Percentiles rank a stretch among this genome's conserved stretches.
These are phyloP conservation scores for Xiphorhynchus elegans DNA, from an alignment of 2,113 vertebrate genomes.

Conservation along the genomic window DNA sequence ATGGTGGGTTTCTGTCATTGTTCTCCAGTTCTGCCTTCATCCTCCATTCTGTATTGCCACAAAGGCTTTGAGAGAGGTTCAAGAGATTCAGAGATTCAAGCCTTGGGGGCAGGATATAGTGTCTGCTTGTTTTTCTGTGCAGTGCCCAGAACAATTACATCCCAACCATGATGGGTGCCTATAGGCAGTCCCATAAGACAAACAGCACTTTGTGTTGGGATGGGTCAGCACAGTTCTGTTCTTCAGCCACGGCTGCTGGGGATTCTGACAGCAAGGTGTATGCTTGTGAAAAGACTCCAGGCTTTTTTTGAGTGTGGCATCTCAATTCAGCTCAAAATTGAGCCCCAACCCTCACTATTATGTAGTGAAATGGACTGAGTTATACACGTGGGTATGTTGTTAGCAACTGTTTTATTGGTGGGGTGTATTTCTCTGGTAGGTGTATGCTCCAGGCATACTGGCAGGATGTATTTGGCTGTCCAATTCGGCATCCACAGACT, in stretches of 20 bases:
- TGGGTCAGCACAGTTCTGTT: background rate
- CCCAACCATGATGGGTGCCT: fast-evolving
- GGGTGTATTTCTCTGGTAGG: background rate
- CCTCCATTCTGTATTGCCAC: background rate
- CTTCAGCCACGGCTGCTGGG: background rate
- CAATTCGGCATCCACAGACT: constrained; percentile 5
- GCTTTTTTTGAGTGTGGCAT: background rate
- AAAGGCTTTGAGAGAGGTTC: background rate
- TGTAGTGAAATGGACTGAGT: background rate
- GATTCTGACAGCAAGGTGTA: background rate
- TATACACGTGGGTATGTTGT: background rate
- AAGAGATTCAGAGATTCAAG: background rate
- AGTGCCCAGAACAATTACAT: background rate
- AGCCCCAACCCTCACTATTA: background rate
- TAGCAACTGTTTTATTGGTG: background rate
- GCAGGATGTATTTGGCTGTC: background rate
- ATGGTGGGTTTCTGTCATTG: background rate
- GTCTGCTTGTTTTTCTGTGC: background rate
- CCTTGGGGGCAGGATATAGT: background rate
- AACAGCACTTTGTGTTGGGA: background rate
- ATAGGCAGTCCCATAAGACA: background rate
- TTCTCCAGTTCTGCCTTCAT: background rate
- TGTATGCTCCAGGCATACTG: background rate
- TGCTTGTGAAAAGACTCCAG: background rate
- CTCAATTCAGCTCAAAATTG: background rate